Conservation (phyloP, 2,888 invertebrate species). For the Troides helena region DNA sequence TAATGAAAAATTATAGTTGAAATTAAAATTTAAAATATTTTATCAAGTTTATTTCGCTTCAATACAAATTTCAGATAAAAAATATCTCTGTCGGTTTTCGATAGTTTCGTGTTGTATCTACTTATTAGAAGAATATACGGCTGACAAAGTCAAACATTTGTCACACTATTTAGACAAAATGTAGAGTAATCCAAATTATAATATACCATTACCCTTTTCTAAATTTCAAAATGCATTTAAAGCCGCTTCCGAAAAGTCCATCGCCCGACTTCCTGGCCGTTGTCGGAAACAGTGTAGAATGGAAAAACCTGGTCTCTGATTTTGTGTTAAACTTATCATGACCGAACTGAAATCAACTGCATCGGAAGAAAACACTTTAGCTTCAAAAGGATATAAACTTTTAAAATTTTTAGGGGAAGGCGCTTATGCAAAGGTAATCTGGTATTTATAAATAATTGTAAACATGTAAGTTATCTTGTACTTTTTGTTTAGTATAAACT, state of each 20-base stretch:
- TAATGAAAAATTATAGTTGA: not conserved
- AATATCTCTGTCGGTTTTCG: not conserved
- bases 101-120: constrained; percentile 7
- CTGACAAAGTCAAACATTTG: constrained; percentile 28
- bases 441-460: not conserved
- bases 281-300: constrained; percentile 35
- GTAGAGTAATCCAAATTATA: constrained; percentile 26
- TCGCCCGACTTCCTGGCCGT: constrained; percentile 21
- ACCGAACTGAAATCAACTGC: constrained; percentile 65
- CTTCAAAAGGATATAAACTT: constrained; percentile 81
- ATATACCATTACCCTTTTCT: constrained; percentile 2
- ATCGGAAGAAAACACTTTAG: constrained; percentile 74
- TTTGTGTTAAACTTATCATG: constrained; percentile 61
- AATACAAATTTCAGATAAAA: not conserved
- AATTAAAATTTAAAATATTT: not conserved
- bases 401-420: constrained; percentile 86
- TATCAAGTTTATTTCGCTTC: not conserved
- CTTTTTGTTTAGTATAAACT: too few relatives aligned
- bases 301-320: constrained; percentile 45
- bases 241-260: constrained; percentile 1
- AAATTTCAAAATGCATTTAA: constrained; percentile 27
- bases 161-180: constrained; percentile 23
- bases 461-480: not conserved
- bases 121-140: constrained; percentile 25
- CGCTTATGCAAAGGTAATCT: constrained; percentile 86